Evolutionary conservation across 2,888 invertebrate species (phyloP).

Genomic region (Dichetophora obliterata): DNA sequence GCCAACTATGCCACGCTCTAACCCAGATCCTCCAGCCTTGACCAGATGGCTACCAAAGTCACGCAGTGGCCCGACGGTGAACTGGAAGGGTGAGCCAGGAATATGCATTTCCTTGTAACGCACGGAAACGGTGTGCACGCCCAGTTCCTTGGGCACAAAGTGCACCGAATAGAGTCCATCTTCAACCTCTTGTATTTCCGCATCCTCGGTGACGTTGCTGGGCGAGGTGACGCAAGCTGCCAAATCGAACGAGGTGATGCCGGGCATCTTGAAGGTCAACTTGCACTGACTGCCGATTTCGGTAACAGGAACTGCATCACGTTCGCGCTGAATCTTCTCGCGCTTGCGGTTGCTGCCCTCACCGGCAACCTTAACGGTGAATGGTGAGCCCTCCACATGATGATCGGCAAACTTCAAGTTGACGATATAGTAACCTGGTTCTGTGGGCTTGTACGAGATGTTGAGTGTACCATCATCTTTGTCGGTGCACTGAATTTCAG

Average conservation of each 20-base stretch:
- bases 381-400: slow-evolving; percentile 94
- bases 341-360: slow-evolving; percentile 94
- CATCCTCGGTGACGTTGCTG: slow-evolving; percentile 93
- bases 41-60: slow-evolving; percentile 97
- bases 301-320: slow-evolving; percentile 93
- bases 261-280: slow-evolving; percentile 96
- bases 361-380: slow-evolving; percentile 92
- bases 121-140: slow-evolving; percentile 97
- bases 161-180: slow-evolving; percentile 93
- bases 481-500: slow-evolving; percentile 97
- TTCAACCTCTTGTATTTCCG: slow-evolving; percentile 93
- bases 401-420: slow-evolving; percentile 98
- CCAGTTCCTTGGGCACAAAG: slow-evolving; percentile 95
- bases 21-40: slow-evolving; percentile 94
- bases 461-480: slow-evolving; percentile 95
- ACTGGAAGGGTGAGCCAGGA: slow-evolving; percentile 98
- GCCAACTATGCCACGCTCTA: slow-evolving; percentile 91
- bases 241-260: slow-evolving; percentile 93
- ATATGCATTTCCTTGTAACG: slow-evolving; percentile 98
- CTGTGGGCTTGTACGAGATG: slow-evolving; percentile 96
- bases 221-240: slow-evolving; percentile 95
- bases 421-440: slow-evolving; percentile 97
- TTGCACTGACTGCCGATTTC: slow-evolving; percentile 97
- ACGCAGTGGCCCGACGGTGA: slow-evolving; percentile 95
- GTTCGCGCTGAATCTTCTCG: slow-evolving; percentile 92